phyloP scores from a whole-genome alignment of 2,888 invertebrate genomes.

The Ochlodes sylvanus region DNA sequence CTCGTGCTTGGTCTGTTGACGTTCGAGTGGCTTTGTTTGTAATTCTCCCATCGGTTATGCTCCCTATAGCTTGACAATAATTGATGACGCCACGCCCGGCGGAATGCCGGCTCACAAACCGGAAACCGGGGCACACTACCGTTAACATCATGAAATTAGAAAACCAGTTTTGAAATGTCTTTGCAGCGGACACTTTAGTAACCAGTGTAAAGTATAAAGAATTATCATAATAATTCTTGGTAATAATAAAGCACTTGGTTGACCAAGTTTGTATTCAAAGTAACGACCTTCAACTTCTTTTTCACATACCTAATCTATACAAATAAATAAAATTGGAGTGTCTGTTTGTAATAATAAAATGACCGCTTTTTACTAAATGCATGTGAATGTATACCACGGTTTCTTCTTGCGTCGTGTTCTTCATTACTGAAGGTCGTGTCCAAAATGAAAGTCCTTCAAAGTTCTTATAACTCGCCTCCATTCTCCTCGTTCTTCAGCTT shows the following conservation, averaged over 20 bases:
- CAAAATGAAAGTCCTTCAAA: too few relatives aligned
- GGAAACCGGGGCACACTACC: conserved; percentile 76
- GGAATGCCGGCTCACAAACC: conserved; percentile 71
- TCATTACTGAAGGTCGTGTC: too few relatives aligned
- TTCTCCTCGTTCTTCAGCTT: too few relatives aligned
- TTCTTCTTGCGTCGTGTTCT: too few relatives aligned
- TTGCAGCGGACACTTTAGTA: not conserved
- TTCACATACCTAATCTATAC: too few relatives aligned
- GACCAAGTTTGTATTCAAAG: not conserved
- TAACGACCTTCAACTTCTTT: too few relatives aligned
- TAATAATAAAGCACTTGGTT: not conserved
- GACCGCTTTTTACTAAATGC: too few relatives aligned
- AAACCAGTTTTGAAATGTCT: conserved; percentile 58
- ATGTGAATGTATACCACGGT: too few relatives aligned
- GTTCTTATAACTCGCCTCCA: too few relatives aligned
- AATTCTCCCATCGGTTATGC: conserved; percentile 48
- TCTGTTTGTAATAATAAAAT: too few relatives aligned
- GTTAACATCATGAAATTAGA: conserved; percentile 75
- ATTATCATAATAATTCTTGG: not conserved
- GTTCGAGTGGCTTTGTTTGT: conserved; percentile 47
- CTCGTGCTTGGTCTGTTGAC: conserved; percentile 47
- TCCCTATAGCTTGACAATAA: conserved; percentile 65
- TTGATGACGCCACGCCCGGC: conserved; percentile 69
- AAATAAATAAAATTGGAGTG: too few relatives aligned
- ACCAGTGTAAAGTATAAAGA: not conserved